phyloP scores from a whole-genome alignment of 2,113 vertebrate genomes.

The Trichomycterus rosablanca region DNA sequence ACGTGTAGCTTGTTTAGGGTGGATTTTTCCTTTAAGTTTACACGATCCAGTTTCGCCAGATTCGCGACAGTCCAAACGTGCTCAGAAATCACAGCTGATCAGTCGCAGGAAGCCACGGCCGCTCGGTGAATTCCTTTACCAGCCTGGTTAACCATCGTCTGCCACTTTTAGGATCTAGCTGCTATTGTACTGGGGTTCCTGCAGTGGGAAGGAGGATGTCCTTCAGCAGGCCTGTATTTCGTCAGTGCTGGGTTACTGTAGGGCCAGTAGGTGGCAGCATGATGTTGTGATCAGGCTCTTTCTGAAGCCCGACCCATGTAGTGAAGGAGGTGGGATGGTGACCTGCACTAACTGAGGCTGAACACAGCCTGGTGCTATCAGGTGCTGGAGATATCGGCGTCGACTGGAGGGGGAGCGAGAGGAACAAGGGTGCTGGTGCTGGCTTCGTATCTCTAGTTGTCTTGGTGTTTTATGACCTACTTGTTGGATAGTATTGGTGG shows the following conservation, averaged over 20 bases:
- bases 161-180: constrained; percentile 37
- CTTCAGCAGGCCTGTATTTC: neutral
- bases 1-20: too few relatives aligned
- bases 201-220: constrained; percentile 33
- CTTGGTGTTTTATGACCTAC: neutral
- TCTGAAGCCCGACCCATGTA: constrained; percentile 45
- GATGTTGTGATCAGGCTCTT: constrained; percentile 19
- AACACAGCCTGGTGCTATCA: constrained; percentile 70
- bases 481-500: neutral
- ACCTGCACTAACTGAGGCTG: constrained; percentile 70
- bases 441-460: constrained; percentile 24
- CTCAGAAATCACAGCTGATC: too few relatives aligned
- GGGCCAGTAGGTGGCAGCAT: constrained; percentile 39
- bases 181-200: constrained; percentile 46
- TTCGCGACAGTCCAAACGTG: too few relatives aligned
- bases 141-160: too few relatives aligned
- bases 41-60: too few relatives aligned
- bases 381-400: constrained; percentile 47
- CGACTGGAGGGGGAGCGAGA: constrained; percentile 36
- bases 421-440: constrained; percentile 31
- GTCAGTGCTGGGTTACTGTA: neutral
- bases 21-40: too few relatives aligned
- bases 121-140: too few relatives aligned
- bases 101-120: too few relatives aligned
- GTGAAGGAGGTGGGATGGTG: constrained; percentile 47